Base-by-base conservation (phyloP, 1,140 invertebrate species). In the Cydia strobilella region DNA sequence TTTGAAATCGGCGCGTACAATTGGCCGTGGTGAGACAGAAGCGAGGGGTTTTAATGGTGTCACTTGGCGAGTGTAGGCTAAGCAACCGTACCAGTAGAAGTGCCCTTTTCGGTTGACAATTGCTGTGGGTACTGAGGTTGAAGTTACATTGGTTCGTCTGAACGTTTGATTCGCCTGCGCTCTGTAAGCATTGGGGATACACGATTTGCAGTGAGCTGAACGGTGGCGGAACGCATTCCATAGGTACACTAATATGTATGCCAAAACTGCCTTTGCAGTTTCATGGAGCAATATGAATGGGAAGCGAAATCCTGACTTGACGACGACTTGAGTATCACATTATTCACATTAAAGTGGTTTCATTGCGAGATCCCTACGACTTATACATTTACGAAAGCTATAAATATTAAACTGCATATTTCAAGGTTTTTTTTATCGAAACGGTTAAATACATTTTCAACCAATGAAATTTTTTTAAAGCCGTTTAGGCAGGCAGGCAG, bases 1-100 rank as follows among this genome's bases (percentile, higher is more conserved):
- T 93, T 91, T 90, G 91, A 93, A 91, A 91, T 91, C 91, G 87
- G 86, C 87, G 86, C 90, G 84, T 84, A 92, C 90, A 90, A 92
- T 91, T 90, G 90, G 85, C 89, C 85, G 89, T 90, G 86, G 87
- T 87, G 88, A 90, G 90, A 86, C 83, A 87, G 82, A 84, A 81
- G 84, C 88, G 79, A 83, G 82, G 54, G 54, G 54, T 12, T 23
- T 42, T 45, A 31, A 9, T 59, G 18, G 9, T 18, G 20, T 23
- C 20, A 59, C 48, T 51, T 51, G n/a, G 48, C 3, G 48, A 51
- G 48, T 51, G 48, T 18, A 18, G 48, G 48, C n/a, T 51, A 51
- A 51, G 3, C 45, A 2, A 54, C 0, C 9, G 18, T 59, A 23
- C 48, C 48, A 51, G 48, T 51, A 51, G 18, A 51, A 51, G 10